Conservation (phyloP, 2,113 vertebrate species). For the Odobenus rosmarus region DNA sequence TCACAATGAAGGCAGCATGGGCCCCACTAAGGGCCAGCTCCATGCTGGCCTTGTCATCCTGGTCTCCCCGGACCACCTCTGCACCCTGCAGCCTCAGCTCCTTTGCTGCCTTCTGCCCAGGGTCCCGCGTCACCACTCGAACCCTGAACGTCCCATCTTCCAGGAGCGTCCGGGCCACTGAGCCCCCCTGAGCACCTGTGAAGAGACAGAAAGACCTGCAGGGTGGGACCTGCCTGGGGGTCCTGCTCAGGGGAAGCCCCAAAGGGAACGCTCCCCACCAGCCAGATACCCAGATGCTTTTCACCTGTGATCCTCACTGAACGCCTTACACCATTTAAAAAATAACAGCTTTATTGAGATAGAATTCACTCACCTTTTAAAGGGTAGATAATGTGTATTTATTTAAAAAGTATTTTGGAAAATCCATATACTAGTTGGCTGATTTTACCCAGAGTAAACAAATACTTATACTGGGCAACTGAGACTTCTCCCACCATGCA, state of each 20-base stretch:
- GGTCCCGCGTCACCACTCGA: constrained; percentile 76
- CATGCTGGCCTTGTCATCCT: constrained; percentile 77
- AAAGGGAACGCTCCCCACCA: background rate
- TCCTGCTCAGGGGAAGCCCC: background rate
- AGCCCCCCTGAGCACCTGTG: constrained; percentile 83
- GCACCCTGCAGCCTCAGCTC: constrained; percentile 79
- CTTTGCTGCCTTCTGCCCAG: constrained; percentile 62
- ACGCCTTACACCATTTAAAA: background rate
- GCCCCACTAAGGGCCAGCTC: constrained; percentile 77
- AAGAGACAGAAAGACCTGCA: background rate
- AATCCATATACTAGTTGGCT: background rate
- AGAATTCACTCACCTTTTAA: background rate
- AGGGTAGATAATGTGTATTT: background rate
- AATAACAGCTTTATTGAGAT: background rate
- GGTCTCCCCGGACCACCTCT: constrained; percentile 82
- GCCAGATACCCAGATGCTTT: background rate
- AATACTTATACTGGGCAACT: background rate
- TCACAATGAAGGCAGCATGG: constrained; percentile 82
- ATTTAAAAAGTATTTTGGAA: background rate
- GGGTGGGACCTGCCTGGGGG: background rate
- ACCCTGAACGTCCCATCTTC: constrained; percentile 81
- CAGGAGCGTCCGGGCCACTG: constrained; percentile 80
- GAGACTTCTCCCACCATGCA: background rate
- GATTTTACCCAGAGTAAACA: background rate
- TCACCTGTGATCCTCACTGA: background rate